Conservation (phyloP, 2,888 invertebrate species). For the Nyleta sp. region DNA sequence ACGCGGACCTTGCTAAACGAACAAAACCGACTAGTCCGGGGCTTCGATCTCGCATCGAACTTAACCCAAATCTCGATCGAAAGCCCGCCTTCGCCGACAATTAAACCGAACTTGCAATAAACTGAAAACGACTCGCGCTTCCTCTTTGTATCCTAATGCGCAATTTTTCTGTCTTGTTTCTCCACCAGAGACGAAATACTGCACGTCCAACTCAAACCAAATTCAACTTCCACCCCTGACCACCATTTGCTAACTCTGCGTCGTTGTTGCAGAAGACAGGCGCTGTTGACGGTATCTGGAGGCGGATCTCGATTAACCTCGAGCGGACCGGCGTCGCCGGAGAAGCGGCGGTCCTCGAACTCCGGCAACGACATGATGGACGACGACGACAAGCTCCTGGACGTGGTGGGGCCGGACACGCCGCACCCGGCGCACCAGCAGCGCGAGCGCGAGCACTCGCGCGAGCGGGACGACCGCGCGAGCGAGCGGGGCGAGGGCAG, state of each 20-base stretch:
- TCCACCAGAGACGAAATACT: conserved; percentile 16
- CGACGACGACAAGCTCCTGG: conserved; percentile 93
- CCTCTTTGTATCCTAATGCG: background rate
- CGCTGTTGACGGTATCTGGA: conserved; percentile 81
- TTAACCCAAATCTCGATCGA: no score
- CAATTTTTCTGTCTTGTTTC: conserved; percentile 20
- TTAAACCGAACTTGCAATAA: no score
- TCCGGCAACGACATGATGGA: conserved; percentile 83
- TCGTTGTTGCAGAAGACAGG: conserved; percentile 83
- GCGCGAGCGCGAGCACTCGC: conserved; percentile 77
- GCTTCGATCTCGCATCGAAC: no score
- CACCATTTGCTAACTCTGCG: conserved; percentile 77
- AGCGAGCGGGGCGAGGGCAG: conserved; percentile 81
- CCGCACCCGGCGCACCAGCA: conserved; percentile 86
- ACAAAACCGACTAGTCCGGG: no score
- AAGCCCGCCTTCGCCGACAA: no score
- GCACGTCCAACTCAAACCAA: conserved; percentile 11
- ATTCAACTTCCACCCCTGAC: conserved; percentile 53
- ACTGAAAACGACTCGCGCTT: background rate
- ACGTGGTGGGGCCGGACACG: conserved; percentile 94
- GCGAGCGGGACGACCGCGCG: conserved; percentile 78
- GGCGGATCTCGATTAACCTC: conserved; percentile 79
- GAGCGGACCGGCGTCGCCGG: conserved; percentile 79
- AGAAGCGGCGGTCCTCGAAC: conserved; percentile 78
- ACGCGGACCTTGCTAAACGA: no score